Evolutionary conservation across 53 echinoderm and acorn worm genomes (phyloP), one percentile per base, ranked within the genome.

Genomic region (Paracentrotus lividus): DNA sequence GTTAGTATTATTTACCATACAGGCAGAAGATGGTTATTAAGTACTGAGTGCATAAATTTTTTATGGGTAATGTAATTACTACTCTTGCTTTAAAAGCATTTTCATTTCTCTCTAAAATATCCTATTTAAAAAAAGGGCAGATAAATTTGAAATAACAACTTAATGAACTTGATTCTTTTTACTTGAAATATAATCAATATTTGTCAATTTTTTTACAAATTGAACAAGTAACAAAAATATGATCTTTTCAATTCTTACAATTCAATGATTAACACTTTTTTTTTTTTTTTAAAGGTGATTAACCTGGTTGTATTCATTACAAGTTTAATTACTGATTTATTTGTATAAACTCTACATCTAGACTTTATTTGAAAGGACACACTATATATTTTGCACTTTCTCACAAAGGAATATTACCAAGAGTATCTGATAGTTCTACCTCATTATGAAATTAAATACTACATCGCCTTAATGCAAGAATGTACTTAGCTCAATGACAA

Each of bases 351-450:
- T 64, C 31, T 64, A 31, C 60, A 60, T 26, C n/a, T n/a, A n/a
- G n/a, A 60, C 26, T 60, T 60, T 24, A 60, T 60, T n/a, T 5
- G 26, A 26, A 60, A 29, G 5, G 18, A 57, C 26, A 29, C 64
- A 64, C 31, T 29, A 29, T 64, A 29, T 64, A 64, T 64, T 10
- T 29, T 29, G 64, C 29, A 64, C 64, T 64, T 64, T 29, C 29
- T 64, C 64, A 31, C 10, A 0, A 13, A 64, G 8, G 16, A 29
- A 64, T 64, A 8, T n/a, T 27, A 29, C 64, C 26, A 64, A 27
- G 29, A 64, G 64, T 64, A 29, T 64, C 64, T 64, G 64, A 64
- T 72, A 40, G 20, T 40, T 40, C 72, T 72, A 72, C 72, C 72
- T 72, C 72, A 72, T 72, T 72, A 2, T 40, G 20, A 20, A 21